Evolutionary conservation across 2,113 vertebrate genomes (phyloP).

Genomic region (Cyprinus carpio): DNA sequence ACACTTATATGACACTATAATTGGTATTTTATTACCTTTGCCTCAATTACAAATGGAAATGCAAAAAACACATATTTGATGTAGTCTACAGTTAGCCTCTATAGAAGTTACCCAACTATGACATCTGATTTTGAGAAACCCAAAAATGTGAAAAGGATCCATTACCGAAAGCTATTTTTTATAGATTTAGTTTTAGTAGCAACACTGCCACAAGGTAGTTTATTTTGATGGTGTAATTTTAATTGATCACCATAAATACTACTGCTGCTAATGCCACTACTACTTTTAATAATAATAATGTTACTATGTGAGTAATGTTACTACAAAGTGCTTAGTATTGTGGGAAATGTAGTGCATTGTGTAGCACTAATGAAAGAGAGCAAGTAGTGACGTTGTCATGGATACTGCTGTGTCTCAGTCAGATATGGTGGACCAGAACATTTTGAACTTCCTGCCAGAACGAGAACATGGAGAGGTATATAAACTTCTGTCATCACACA

Average conservation of each 20-base stretch:
- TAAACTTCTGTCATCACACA: slow-evolving; percentile 82
- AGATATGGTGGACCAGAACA: slow-evolving; percentile 92
- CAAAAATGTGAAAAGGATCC: too few relatives aligned
- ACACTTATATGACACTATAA: too few relatives aligned
- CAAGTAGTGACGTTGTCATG: slow-evolving; percentile 53
- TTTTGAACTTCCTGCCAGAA: slow-evolving; percentile 91
- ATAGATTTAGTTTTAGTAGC: too few relatives aligned
- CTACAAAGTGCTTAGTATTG: neutral
- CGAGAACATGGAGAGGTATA: slow-evolving; percentile 87
- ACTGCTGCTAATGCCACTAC: neutral
- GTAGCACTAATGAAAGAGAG: neutral
- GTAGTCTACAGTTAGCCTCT: too few relatives aligned
- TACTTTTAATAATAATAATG: neutral
- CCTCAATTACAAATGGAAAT: too few relatives aligned
- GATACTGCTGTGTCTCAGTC: slow-evolving; percentile 83
- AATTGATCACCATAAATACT: neutral
- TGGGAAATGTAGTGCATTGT: slow-evolving; percentile 13
- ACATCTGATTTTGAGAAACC: too few relatives aligned
- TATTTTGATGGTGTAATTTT: too few relatives aligned
- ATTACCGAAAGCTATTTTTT: too few relatives aligned
- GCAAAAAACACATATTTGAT: too few relatives aligned
- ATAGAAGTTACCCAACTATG: too few relatives aligned
- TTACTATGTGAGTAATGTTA: neutral
- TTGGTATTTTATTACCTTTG: too few relatives aligned
- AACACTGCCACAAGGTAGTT: too few relatives aligned